A percentile compares a stretch with the other conserved stretches of the same genome.
Conservation (phyloP, 2,888 invertebrate species). For the Lordiphosa andalusiaca region DNA sequence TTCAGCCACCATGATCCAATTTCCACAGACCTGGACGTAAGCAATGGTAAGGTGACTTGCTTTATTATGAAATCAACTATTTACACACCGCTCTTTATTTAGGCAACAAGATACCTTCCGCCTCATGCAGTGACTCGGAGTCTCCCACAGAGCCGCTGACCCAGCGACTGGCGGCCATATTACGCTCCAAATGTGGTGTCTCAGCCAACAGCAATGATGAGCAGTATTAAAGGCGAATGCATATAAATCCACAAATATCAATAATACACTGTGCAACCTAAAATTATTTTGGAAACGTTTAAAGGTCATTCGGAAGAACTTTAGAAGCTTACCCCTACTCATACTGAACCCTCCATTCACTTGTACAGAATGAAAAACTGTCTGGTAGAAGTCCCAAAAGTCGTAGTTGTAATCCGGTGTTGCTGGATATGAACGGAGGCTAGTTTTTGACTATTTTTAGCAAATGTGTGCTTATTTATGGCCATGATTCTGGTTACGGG, state of each 20-base stretch:
- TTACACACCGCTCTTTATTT: background rate
- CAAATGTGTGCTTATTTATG: no score
- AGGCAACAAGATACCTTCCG: constrained; percentile 79
- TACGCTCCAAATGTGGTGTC: constrained; percentile 79
- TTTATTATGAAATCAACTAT: no score
- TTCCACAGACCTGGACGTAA: constrained; percentile 77
- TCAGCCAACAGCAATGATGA: constrained; percentile 53
- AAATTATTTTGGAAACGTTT: constrained; percentile 7
- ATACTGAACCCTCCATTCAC: no score
- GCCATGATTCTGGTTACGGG: no score
- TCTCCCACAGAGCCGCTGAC: constrained; percentile 80
- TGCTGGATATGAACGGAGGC: no score
- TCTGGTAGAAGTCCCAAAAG: no score
- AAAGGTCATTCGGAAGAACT: background rate
- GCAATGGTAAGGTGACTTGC: constrained; percentile 71
- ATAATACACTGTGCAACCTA: constrained; percentile 20
- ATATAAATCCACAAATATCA: constrained; percentile 4
- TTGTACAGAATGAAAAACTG: no score
- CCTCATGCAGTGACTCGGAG: constrained; percentile 80
- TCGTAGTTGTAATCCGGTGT: no score
- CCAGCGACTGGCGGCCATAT: constrained; percentile 79
- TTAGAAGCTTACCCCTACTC: no score
- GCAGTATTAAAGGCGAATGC: constrained; percentile 37
- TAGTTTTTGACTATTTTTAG: no score
- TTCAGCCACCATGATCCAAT: constrained; percentile 65